Evolutionary conservation across 1,140 invertebrate species (phyloP).

Genomic region (Penaeus vannamei): DNA sequence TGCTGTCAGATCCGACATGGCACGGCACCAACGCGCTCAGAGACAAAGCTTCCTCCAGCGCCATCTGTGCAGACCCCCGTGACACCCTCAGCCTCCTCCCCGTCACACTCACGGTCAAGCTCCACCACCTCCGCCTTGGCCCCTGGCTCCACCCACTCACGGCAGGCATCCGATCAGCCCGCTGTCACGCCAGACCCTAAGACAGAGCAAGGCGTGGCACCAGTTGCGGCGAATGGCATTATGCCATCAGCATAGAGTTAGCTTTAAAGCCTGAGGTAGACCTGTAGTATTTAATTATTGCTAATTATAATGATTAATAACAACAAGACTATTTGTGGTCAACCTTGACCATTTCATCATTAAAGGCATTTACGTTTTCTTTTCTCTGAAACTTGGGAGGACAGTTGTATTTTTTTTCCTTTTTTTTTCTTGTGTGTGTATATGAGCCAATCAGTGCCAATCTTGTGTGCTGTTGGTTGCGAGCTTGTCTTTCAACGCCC

Average conservation of each 20-base stretch:
- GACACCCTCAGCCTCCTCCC: conserved; percentile 60
- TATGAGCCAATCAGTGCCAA: no score
- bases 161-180: conserved; percentile 36
- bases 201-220: background rate
- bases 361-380: no score
- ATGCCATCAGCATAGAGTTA: conserved; percentile 35
- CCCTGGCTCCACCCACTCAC: conserved; percentile 47
- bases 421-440: no score
- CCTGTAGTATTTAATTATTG: background rate
- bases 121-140: conserved; percentile 60
- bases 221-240: conserved; percentile 41
- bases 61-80: conserved; percentile 63
- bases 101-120: conserved; percentile 63
- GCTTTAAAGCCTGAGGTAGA: background rate
- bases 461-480: no score
- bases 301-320: conserved; percentile 8
- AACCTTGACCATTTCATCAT: no score
- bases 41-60: conserved; percentile 66
- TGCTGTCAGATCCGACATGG: conserved; percentile 64
- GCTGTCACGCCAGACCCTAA: background rate
- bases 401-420: no score
- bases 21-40: conserved; percentile 60
- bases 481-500: no score
- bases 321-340: no score
- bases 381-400: no score